Percentiles rank a stretch among this genome's conserved stretches.
These are phyloP conservation scores for Chrysaora quinquecirrha DNA, from an alignment of 30 jellyfish, hydroid and myxozoan species.

Conservation along the genomic window DNA sequence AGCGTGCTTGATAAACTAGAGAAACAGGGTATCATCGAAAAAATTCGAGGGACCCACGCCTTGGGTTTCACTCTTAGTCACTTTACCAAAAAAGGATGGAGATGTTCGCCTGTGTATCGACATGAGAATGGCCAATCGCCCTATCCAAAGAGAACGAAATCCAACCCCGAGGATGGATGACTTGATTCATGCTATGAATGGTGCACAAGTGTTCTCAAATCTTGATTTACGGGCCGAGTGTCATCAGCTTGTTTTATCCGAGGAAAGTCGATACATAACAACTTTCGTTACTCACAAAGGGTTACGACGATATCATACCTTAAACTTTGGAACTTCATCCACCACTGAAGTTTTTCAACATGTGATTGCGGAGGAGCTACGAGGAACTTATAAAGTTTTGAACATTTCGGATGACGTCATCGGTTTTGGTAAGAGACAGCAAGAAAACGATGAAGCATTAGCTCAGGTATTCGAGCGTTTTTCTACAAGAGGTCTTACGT, in stretches of 20 bases:
- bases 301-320: background rate
- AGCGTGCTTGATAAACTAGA: constrained; percentile 16
- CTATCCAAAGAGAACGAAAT: constrained; percentile 30
- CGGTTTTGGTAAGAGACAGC: too few species aligned
- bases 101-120: constrained; percentile 19
- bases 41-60: constrained; percentile 23
- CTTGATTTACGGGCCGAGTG: constrained; percentile 10
- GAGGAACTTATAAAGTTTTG: background rate
- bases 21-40: constrained; percentile 18
- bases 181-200: constrained; percentile 11
- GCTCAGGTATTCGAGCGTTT: too few species aligned
- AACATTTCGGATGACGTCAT: background rate
- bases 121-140: constrained; percentile 32
- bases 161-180: constrained; percentile 38
- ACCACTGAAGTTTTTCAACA: background rate
- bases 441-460: too few species aligned
- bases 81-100: constrained; percentile 20
- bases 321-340: background rate
- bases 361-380: background rate
- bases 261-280: constrained; percentile 4
- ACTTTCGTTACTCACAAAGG: constrained; percentile 13
- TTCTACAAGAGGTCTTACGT: too few species aligned
- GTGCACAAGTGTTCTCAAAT: constrained; percentile 5
- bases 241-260: constrained; percentile 12
- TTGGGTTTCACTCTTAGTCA: constrained; percentile 7